Percentiles rank a stretch among this genome's conserved stretches.
Conservation (phyloP, 2,113 vertebrate species). For the Glaucomys volans region DNA sequence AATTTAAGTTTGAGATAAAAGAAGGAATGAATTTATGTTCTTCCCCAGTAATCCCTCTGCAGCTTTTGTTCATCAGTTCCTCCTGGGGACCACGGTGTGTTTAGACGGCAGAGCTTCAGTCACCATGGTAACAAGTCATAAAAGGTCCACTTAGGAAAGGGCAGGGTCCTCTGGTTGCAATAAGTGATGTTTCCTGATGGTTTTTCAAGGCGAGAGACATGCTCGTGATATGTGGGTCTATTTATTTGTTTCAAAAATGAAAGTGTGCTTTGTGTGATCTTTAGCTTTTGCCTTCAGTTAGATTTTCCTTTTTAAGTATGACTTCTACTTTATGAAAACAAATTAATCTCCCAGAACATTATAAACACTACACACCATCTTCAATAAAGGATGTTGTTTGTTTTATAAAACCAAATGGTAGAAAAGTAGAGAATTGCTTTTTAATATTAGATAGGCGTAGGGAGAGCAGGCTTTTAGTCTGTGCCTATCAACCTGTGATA, state of each 20-base stretch:
- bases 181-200: slow-evolving; percentile 10
- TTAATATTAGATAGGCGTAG: not conserved
- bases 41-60: not conserved
- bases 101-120: slow-evolving; percentile 62
- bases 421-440: not conserved
- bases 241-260: slow-evolving; percentile 3
- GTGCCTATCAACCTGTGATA: not conserved
- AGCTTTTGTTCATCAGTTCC: slow-evolving; percentile 30
- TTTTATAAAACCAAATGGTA: not conserved
- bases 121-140: slow-evolving; percentile 75
- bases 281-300: not conserved
- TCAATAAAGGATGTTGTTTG: not conserved
- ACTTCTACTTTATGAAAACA: slow-evolving; percentile 42
- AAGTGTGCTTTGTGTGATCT: not conserved
- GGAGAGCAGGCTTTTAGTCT: not conserved
- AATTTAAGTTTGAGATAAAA: not conserved
- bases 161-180: slow-evolving; percentile 49
- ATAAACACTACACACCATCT: not conserved
- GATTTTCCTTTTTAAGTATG: not conserved
- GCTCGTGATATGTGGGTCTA: not conserved
- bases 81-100: not conserved
- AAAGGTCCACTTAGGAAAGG: slow-evolving; percentile 65
- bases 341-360: slow-evolving; percentile 37
- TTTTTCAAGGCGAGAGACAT: slow-evolving; percentile 23
- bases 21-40: not conserved